Percentiles rank a stretch among this genome's conserved stretches.
phyloP scores from a whole-genome alignment of 2,888 invertebrate genomes.

The Pogonocherus hispidulus region DNA sequence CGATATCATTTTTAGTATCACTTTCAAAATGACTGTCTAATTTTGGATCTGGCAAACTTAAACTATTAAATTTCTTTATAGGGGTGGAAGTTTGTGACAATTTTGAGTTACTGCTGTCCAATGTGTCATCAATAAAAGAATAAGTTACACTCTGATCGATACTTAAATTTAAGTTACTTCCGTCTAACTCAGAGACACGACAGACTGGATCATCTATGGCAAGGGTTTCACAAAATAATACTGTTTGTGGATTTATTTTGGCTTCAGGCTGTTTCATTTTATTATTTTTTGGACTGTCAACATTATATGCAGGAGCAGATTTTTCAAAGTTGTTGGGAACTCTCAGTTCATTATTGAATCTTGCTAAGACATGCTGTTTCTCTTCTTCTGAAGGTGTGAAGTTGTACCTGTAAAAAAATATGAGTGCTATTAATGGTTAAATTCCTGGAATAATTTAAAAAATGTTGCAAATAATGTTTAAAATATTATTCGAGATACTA shows the following conservation, averaged over 20 bases:
- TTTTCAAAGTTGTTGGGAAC: slow-evolving; percentile 85
- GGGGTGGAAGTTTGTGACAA: slow-evolving; percentile 40
- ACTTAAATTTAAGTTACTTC: slow-evolving; percentile 47
- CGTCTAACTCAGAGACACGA: slow-evolving; percentile 46
- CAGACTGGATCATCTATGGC: slow-evolving; percentile 85
- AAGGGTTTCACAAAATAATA: slow-evolving; percentile 76
- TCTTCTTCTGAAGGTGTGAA: slow-evolving; percentile 85
- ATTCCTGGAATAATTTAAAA: background rate
- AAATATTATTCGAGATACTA: no score
- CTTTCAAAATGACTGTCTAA: slow-evolving; percentile 25
- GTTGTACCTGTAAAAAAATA: slow-evolving; percentile 72
- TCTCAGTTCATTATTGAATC: slow-evolving; percentile 77
- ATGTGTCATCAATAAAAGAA: slow-evolving; percentile 42
- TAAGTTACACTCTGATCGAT: slow-evolving; percentile 43
- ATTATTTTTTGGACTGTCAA: slow-evolving; percentile 60
- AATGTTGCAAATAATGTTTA: no score
- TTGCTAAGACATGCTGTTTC: slow-evolving; percentile 73
- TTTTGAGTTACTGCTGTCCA: slow-evolving; percentile 23
- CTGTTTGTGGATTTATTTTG: slow-evolving; percentile 79
- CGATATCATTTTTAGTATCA: slow-evolving; percentile 14
- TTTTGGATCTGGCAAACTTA: slow-evolving; percentile 60
- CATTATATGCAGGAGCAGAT: slow-evolving; percentile 78
- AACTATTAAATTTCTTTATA: slow-evolving; percentile 34
- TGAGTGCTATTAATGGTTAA: background rate
- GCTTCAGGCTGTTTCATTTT: slow-evolving; percentile 63